Percentiles rank a stretch among this genome's conserved stretches.
These are phyloP conservation scores for Brachionus manjavacas DNA, from an alignment of 1,140 invertebrate genomes.

Conservation along the genomic window DNA sequence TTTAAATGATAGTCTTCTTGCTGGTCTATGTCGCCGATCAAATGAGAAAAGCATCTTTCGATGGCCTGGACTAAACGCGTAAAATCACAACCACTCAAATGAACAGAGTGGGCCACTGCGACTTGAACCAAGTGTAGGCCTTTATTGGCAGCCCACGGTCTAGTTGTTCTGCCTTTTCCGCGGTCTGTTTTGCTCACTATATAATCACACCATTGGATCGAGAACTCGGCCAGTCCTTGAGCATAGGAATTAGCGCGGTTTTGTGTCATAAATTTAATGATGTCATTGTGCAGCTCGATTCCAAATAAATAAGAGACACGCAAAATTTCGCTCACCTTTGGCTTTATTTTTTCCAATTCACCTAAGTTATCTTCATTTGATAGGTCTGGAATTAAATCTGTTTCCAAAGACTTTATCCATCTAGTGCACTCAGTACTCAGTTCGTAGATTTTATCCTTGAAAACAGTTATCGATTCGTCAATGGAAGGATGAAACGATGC, in stretches of 20 bases:
- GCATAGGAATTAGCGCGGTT: neutral
- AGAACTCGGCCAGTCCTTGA: neutral
- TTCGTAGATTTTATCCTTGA: constrained; percentile 27
- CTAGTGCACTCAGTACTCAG: neutral
- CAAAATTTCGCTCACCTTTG: neutral
- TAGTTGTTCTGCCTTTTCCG: neutral
- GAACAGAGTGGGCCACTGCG: neutral
- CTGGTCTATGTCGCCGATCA: neutral
- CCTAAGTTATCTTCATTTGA: neutral
- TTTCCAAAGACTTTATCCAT: constrained; percentile 7
- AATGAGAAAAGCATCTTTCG: constrained; percentile 7
- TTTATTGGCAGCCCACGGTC: constrained; percentile 34
- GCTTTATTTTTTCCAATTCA: neutral
- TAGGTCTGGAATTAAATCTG: neutral
- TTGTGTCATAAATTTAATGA: constrained; percentile 14
- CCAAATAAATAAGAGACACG: neutral
- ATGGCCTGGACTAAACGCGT: neutral
- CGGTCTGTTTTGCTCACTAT: neutral
- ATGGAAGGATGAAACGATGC: constrained; percentile 33
- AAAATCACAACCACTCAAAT: neutral
- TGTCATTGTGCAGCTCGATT: constrained; percentile 11
- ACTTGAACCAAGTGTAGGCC: neutral
- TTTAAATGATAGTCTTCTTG: neutral
- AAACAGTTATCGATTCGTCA: neutral
- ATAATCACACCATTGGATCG: constrained; percentile 29